These are phyloP conservation scores for Peromyscus melanophrys DNA, from an alignment of 2,797 vertebrate genomes.

Conservation along the genomic window DNA sequence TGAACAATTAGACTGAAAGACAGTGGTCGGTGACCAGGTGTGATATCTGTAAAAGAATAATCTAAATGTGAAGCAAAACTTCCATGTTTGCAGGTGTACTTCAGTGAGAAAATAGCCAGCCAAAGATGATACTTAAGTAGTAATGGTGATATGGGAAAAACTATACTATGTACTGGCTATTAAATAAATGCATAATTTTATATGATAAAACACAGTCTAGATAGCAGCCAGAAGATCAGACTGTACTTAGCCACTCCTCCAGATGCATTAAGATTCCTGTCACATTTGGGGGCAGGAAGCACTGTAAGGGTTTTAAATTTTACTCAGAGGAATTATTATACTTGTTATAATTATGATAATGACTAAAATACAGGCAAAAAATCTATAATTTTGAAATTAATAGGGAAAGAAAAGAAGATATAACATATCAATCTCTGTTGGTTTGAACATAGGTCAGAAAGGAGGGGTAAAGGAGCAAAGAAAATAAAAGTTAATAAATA, in stretches of 20 bases:
- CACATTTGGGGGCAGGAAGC: not conserved
- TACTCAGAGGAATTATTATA: not conserved
- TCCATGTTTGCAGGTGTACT: not conserved
- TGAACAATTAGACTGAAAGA: not conserved
- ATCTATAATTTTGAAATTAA: conserved; percentile 35
- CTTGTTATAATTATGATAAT: not conserved
- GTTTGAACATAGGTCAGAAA: not conserved
- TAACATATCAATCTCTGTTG: not conserved
- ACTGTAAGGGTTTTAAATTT: not conserved
- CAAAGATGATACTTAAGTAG: not conserved
- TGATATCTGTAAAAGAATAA: not conserved
- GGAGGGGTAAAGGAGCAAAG: not conserved
- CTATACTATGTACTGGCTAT: not conserved
- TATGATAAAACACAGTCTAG: not conserved
- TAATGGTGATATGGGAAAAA: not conserved
- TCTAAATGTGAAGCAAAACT: not conserved
- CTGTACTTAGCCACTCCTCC: not conserved
- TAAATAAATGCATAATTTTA: not conserved
- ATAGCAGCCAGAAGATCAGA: not conserved
- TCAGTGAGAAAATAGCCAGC: not conserved
- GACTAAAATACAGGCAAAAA: conserved; percentile 41
- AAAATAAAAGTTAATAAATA: not conserved
- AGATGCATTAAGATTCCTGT: not conserved
- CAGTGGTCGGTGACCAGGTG: not conserved
- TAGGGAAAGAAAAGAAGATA: not conserved